These are phyloP conservation scores for Datnioides undecimradiatus DNA, from an alignment of 2,113 vertebrate species.

Conservation along the genomic window DNA sequence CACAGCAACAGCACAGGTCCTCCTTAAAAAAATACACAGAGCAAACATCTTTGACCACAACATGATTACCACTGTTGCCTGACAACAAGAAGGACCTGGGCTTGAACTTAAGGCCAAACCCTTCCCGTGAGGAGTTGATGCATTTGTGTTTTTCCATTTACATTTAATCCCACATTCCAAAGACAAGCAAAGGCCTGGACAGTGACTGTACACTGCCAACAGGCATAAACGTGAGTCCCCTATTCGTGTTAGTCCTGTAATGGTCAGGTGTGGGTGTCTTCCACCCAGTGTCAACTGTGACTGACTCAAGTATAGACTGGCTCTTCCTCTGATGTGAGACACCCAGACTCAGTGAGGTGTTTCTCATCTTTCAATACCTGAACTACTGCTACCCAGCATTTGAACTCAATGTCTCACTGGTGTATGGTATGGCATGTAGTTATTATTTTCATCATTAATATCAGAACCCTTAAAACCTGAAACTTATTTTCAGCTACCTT, in stretches of 20 bases:
- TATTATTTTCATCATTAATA: not conserved
- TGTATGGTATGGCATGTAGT: not conserved
- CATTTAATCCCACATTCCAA: constrained; percentile 64
- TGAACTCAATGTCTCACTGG: not conserved
- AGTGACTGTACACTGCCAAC: constrained; percentile 32
- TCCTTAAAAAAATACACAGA: constrained; percentile 21
- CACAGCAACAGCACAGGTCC: not conserved
- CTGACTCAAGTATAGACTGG: constrained; percentile 17
- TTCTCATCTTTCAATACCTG: not conserved
- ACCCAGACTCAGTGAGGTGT: not conserved
- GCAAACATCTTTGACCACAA: constrained; percentile 47
- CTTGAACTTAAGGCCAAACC: constrained; percentile 55
- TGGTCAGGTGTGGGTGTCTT: constrained; percentile 46
- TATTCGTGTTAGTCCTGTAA: constrained; percentile 20
- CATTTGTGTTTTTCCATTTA: constrained; percentile 60
- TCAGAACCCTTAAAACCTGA: not conserved
- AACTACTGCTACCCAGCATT: not conserved
- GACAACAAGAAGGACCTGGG: constrained; percentile 40
- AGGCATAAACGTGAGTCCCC: constrained; percentile 29
- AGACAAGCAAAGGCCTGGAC: constrained; percentile 65
- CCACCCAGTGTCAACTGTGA: not conserved
- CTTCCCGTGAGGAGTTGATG: constrained; percentile 17
- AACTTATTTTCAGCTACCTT: not conserved
- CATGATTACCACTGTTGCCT: constrained; percentile 44
- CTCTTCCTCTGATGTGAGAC: not conserved